phyloP scores from a whole-genome alignment of 2,888 invertebrate species.

The Tiphia femorata region DNA sequence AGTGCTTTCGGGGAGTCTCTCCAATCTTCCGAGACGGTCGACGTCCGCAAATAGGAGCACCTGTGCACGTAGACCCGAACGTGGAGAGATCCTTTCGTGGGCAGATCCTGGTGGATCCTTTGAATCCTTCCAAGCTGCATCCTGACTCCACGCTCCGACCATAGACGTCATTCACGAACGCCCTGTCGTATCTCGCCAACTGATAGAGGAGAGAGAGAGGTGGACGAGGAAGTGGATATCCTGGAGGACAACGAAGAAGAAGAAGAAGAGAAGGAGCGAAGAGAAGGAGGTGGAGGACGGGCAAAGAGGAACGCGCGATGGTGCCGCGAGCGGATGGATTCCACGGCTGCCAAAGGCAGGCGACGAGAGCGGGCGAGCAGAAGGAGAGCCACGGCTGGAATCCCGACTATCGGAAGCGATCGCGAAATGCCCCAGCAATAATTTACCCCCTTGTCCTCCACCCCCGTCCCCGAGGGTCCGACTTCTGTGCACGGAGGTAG shows the following conservation, averaged over 20 bases:
- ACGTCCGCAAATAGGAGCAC: too few relatives aligned
- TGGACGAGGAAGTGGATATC: neutral
- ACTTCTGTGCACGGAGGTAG: neutral
- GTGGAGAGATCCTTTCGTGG: too few relatives aligned
- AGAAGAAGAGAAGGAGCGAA: slow-evolving; percentile 1
- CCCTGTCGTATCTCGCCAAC: too few relatives aligned
- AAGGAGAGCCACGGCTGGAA: slow-evolving; percentile 41
- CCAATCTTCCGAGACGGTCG: too few relatives aligned
- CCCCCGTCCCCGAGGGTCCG: slow-evolving; percentile 6
- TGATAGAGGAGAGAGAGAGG: neutral
- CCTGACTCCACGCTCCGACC: too few relatives aligned
- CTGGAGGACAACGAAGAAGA: neutral
- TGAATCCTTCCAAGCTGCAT: too few relatives aligned
- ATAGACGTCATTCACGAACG: too few relatives aligned
- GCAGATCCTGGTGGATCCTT: too few relatives aligned
- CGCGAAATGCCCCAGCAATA: slow-evolving; percentile 61
- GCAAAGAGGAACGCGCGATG: slow-evolving; percentile 25
- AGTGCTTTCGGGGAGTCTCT: too few relatives aligned
- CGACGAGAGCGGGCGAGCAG: slow-evolving; percentile 39
- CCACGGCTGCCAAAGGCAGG: slow-evolving; percentile 50
- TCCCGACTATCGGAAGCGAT: slow-evolving; percentile 64
- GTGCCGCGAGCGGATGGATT: slow-evolving; percentile 49
- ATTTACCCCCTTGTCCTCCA: slow-evolving; percentile 48
- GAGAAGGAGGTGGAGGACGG: neutral
- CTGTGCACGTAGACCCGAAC: too few relatives aligned